Percentiles rank a stretch among this genome's conserved stretches.
Evolutionary conservation across 2,888 invertebrate genomes (phyloP).

Genomic region (Caenorhabditis sp.): DNA sequence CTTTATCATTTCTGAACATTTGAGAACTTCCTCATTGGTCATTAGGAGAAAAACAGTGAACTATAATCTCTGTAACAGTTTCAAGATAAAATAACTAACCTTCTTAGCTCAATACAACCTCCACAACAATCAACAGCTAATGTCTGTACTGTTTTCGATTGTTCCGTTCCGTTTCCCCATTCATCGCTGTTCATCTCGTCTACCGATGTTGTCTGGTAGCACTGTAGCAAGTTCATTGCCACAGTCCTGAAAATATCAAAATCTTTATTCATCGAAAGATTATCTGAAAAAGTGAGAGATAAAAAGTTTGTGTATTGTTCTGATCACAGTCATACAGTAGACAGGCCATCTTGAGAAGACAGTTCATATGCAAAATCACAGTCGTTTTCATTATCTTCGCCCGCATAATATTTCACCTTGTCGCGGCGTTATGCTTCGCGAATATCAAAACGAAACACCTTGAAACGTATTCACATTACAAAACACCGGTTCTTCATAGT

Average conservation of each 20-base stretch:
- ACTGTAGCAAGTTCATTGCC: conserved; percentile 60
- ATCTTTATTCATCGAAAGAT: not conserved
- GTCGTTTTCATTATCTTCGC: conserved; percentile 18
- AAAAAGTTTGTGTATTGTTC: conserved; percentile 6
- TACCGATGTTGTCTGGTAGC: conserved; percentile 44
- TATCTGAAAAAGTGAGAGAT: not conserved
- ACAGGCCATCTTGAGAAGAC: conserved; percentile 8
- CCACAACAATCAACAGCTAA: conserved; percentile 36
- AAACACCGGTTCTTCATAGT: conserved; percentile 53
- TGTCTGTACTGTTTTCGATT: conserved; percentile 25
- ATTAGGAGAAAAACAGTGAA: too few species aligned
- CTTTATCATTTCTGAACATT: too few species aligned
- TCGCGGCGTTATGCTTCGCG: not conserved
- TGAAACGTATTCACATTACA: conserved; percentile 22
- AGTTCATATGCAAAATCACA: conserved; percentile 48
- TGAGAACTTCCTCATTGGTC: too few species aligned
- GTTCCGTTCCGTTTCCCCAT: conserved; percentile 54
- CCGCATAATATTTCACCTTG: conserved; percentile 39
- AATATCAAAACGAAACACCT: conserved; percentile 31
- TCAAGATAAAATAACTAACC: conserved; percentile 24
- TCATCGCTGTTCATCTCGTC: conserved; percentile 45
- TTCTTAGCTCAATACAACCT: conserved; percentile 62
- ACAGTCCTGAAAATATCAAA: conserved; percentile 54
- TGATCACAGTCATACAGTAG: not conserved
- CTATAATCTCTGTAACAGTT: too few species aligned